These are phyloP conservation scores for Drosophila lacertosa DNA, from an alignment of 1,140 invertebrate species.

Conservation along the genomic window DNA sequence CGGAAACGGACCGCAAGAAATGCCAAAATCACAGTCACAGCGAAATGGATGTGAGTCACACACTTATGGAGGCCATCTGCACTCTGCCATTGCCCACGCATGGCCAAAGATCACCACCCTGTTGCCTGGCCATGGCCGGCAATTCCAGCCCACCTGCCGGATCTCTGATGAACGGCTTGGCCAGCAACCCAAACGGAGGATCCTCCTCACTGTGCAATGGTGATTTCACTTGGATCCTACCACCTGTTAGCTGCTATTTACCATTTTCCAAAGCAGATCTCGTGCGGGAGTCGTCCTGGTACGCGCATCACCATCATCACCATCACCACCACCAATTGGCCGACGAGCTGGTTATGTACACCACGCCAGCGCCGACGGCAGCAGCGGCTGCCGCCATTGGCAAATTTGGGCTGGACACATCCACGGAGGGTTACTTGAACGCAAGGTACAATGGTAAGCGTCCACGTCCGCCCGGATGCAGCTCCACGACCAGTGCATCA, in stretches of 20 bases:
- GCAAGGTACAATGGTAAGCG: slow-evolving; percentile 84
- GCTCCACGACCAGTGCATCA: slow-evolving; percentile 28
- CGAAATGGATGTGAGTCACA: slow-evolving; percentile 62
- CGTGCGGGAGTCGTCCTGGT: slow-evolving; percentile 77
- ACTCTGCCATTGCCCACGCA: slow-evolving; percentile 40
- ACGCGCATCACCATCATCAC: slow-evolving; percentile 74
- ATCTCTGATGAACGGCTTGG: slow-evolving; percentile 59
- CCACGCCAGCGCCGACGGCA: slow-evolving; percentile 65
- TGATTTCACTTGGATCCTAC: neutral
- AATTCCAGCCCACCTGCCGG: slow-evolving; percentile 55
- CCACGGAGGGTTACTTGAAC: slow-evolving; percentile 82
- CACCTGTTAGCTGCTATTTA: neutral
- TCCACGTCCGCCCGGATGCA: slow-evolving; percentile 64
- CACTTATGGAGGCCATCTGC: slow-evolving; percentile 71
- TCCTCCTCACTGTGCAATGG: slow-evolving; percentile 63
- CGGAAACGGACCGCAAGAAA: slow-evolving; percentile 66
- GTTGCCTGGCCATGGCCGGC: slow-evolving; percentile 55
- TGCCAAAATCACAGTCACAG: slow-evolving; percentile 52
- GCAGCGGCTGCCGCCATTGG: slow-evolving; percentile 65
- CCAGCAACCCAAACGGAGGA: slow-evolving; percentile 32
- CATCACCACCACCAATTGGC: slow-evolving; percentile 73
- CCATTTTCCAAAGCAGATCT: slow-evolving; percentile 56
- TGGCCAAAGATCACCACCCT: slow-evolving; percentile 53
- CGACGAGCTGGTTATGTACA: slow-evolving; percentile 79
- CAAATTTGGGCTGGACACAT: slow-evolving; percentile 78